Conservation (phyloP, 2,797 vertebrate species). For the Momotus momota region DNA sequence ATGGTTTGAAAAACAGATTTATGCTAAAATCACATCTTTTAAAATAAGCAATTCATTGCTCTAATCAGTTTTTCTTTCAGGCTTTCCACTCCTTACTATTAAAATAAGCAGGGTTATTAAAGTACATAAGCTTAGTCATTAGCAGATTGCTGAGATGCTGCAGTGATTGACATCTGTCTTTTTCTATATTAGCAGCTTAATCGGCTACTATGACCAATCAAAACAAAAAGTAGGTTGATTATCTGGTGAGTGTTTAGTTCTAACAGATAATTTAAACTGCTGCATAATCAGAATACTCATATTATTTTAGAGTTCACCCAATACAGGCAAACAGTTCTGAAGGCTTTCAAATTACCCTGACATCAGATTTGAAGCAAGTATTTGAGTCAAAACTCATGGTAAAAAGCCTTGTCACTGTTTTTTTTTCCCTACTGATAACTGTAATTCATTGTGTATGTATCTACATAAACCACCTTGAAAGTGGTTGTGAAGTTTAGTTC, state of each 20-base stretch:
- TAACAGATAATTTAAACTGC: conserved; percentile 7
- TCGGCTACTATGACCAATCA: conserved; percentile 35
- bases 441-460: not conserved
- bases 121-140: conserved; percentile 48
- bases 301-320: not conserved
- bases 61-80: conserved; percentile 58
- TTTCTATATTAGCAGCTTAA: conserved; percentile 41
- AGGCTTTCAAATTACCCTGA: not conserved
- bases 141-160: not conserved
- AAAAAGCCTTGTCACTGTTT: not conserved
- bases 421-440: not conserved
- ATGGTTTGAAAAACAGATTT: conserved; percentile 54
- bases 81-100: conserved; percentile 15
- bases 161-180: conserved; percentile 66
- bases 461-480: conserved; percentile 21
- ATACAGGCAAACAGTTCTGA: not conserved
- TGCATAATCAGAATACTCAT: conserved; percentile 35
- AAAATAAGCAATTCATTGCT: conserved; percentile 47
- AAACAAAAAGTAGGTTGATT: conserved; percentile 49
- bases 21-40: conserved; percentile 60
- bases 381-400: not conserved
- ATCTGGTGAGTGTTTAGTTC: not conserved
- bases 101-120: conserved; percentile 55
- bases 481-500: not conserved
- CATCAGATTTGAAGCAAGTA: not conserved